phyloP scores from a whole-genome alignment of 1,140 invertebrate genomes.

The Pentalonia nigronervosa region DNA sequence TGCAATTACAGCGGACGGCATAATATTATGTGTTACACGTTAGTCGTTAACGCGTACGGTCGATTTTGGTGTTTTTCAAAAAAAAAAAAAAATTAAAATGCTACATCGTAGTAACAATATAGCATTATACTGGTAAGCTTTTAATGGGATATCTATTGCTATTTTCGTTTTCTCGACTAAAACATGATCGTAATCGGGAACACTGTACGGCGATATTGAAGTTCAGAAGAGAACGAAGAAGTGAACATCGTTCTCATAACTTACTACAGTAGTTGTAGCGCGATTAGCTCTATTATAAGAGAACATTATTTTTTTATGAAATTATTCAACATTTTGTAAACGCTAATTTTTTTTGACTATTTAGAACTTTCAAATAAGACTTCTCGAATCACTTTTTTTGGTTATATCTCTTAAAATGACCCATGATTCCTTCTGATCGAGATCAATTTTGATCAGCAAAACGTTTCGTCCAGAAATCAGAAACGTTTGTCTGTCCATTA shows the following conservation, averaged over 20 bases:
- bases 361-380: not conserved
- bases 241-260: not conserved
- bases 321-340: not conserved
- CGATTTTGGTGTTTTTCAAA: not conserved
- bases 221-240: not conserved
- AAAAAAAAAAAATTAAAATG: not conserved
- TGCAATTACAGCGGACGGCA: not conserved
- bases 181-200: not conserved
- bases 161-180: not conserved
- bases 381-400: not conserved
- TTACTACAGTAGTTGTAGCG: not conserved
- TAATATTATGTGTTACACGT: not conserved
- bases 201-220: not conserved
- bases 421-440: not conserved
- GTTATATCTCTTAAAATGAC: not conserved
- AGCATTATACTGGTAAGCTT: not conserved
- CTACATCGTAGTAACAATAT: not conserved
- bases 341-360: not conserved
- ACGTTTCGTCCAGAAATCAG: not conserved
- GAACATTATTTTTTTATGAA: not conserved
- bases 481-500: not conserved
- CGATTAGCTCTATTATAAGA: not conserved
- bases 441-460: not conserved
- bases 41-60: not conserved
- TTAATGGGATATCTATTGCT: not conserved